Evolutionary conservation across 1,140 invertebrate genomes (phyloP).

Genomic region (Philaenus spumarius): DNA sequence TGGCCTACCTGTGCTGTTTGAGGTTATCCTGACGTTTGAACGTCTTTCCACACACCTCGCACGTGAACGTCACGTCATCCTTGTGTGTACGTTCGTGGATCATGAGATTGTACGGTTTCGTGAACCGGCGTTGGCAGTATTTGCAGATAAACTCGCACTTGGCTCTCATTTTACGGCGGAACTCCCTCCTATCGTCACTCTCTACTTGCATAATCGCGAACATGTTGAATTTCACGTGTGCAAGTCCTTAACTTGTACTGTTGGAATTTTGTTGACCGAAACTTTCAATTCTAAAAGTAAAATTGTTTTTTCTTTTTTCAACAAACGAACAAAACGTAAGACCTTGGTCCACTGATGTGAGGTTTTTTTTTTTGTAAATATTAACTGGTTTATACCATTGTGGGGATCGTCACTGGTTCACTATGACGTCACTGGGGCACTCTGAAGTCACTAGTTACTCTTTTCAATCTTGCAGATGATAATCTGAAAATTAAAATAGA

Average conservation of each 20-base stretch:
- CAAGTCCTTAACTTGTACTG: background rate
- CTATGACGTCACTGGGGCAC: too few species aligned
- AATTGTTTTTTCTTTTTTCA: background rate
- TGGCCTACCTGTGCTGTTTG: constrained; percentile 84
- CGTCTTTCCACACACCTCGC: constrained; percentile 97
- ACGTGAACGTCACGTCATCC: constrained; percentile 95
- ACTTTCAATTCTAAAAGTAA: constrained; percentile 2
- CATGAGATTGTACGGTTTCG: constrained; percentile 98
- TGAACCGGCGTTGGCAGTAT: constrained; percentile 97
- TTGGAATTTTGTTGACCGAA: background rate
- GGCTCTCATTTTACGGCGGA: constrained; percentile 85
- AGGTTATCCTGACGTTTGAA: constrained; percentile 96
- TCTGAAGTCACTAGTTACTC: too few species aligned
- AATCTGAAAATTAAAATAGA: too few species aligned
- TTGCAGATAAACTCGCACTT: constrained; percentile 99
- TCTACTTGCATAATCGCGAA: constrained; percentile 84
- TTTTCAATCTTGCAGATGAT: too few species aligned
- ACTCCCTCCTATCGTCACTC: constrained; percentile 83
- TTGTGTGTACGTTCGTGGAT: constrained; percentile 99
- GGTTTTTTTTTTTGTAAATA: too few species aligned
- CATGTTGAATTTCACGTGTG: constrained; percentile 48
- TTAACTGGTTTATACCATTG: too few species aligned
- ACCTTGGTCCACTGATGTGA: background rate
- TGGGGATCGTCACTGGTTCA: too few species aligned
- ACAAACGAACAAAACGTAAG: background rate